phyloP scores from a whole-genome alignment of 2,797 vertebrate genomes.

The Eremophila alpestris region DNA sequence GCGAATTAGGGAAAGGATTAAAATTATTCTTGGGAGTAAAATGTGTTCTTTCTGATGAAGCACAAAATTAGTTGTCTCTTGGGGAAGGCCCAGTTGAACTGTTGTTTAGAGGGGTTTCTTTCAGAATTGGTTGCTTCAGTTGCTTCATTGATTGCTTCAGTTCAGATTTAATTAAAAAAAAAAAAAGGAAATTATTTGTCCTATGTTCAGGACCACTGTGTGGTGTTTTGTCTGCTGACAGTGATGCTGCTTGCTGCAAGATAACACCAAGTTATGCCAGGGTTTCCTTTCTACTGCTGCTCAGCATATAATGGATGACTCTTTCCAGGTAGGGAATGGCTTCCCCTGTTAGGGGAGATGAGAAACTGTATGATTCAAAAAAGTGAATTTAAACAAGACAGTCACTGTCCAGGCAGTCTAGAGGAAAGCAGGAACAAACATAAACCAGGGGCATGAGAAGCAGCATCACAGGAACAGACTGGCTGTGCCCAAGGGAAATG shows the following conservation, averaged over 20 bases:
- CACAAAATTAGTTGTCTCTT: slow-evolving; percentile 23
- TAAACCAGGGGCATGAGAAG: background rate
- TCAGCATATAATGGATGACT: background rate
- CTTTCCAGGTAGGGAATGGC: background rate
- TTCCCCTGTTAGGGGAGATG: background rate
- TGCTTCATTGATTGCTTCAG: background rate
- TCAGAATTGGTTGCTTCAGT: background rate
- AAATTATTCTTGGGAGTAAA: slow-evolving; percentile 40
- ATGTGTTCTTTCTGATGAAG: slow-evolving; percentile 38
- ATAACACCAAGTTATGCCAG: background rate
- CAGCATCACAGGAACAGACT: background rate
- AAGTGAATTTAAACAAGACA: background rate
- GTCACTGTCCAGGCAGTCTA: background rate
- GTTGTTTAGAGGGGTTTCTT: background rate
- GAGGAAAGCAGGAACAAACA: background rate
- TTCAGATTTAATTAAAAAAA: background rate
- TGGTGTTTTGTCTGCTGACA: background rate
- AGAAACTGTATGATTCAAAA: background rate
- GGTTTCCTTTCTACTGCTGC: background rate
- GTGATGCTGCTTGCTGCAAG: background rate
- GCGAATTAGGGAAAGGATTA: slow-evolving; percentile 25
- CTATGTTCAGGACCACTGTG: background rate
- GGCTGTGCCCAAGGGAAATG: background rate
- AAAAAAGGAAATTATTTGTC: background rate
- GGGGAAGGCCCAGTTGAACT: background rate